These are phyloP conservation scores for Drosophila nigricruria DNA, from an alignment of 2,888 invertebrate genomes.

Conservation along the genomic window DNA sequence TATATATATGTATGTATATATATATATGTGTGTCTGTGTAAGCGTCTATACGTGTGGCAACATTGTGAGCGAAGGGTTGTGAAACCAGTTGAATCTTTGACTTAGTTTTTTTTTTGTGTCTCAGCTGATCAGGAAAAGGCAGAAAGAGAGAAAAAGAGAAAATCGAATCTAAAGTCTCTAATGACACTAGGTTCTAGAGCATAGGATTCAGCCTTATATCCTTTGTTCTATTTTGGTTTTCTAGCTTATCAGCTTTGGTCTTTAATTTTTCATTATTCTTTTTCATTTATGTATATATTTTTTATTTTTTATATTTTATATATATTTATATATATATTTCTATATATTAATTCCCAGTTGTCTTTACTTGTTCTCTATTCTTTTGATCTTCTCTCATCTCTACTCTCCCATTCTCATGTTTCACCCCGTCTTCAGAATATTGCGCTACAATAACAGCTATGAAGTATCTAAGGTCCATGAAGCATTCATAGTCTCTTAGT, in stretches of 20 bases:
- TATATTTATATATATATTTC: no score
- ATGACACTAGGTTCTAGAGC: slow-evolving; percentile 32
- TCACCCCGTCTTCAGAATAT: neutral
- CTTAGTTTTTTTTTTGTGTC: slow-evolving; percentile 40
- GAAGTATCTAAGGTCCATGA: neutral
- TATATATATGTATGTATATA: neutral
- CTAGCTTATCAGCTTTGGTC: neutral
- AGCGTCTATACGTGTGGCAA: slow-evolving; percentile 29
- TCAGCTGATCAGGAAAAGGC: slow-evolving; percentile 73
- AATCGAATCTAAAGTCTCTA: slow-evolving; percentile 1
- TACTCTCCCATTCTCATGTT: no score
- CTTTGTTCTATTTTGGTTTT: neutral
- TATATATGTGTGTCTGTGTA: neutral
- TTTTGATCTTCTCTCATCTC: no score
- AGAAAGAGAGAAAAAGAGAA: slow-evolving; percentile 17
- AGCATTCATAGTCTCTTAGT: neutral
- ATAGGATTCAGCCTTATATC: neutral
- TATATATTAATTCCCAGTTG: no score
- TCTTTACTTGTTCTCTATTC: neutral
- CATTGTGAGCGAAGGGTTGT: slow-evolving; percentile 57
- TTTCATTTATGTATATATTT: neutral
- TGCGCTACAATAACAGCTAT: neutral
- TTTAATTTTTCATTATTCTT: neutral
- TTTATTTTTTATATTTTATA: no score
- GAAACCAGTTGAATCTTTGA: slow-evolving; percentile 70